phyloP scores from a whole-genome alignment of 23 tunicate species.

The Ciona savignyi region DNA sequence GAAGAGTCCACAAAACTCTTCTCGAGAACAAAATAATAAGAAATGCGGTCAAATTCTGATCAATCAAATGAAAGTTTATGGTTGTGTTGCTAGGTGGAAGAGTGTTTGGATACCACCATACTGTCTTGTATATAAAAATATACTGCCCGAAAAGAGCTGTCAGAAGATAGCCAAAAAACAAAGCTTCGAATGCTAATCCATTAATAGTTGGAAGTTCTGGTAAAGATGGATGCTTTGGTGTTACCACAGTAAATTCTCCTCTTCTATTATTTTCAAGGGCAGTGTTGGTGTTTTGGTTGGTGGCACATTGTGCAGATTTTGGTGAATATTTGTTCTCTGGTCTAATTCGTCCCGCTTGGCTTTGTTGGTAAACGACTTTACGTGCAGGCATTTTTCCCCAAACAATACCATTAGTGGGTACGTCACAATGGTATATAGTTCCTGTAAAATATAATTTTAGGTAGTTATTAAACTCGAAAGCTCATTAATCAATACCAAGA shows the following conservation, averaged over 20 bases:
- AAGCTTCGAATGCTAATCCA: conserved; percentile 47
- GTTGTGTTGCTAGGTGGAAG: conserved; percentile 80
- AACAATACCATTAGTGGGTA: too few species aligned
- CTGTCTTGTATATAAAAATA: conserved; percentile 66
- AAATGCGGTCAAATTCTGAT: conserved; percentile 36
- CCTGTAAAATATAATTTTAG: too few species aligned
- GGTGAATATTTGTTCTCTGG: neutral
- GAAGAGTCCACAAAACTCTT: conserved; percentile 43
- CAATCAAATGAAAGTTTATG: conserved; percentile 79
- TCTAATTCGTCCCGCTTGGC: neutral
- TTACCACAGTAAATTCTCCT: neutral
- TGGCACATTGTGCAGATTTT: neutral
- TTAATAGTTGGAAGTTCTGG: conserved; percentile 52
- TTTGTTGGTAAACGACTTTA: neutral
- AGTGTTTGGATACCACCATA: conserved; percentile 88
- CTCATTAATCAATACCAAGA: too few species aligned
- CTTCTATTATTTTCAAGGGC: neutral
- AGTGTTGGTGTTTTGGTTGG: neutral
- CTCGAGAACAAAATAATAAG: conserved; percentile 36
- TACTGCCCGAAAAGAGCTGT: conserved; percentile 61
- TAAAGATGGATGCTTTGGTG: conserved; percentile 21
- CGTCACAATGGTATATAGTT: too few species aligned
- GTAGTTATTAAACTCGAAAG: too few species aligned
- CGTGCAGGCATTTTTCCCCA: neutral
- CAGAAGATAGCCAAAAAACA: conserved; percentile 43